Base-by-base conservation (phyloP, 2,797 vertebrate species). In the Sylvia borin region DNA sequence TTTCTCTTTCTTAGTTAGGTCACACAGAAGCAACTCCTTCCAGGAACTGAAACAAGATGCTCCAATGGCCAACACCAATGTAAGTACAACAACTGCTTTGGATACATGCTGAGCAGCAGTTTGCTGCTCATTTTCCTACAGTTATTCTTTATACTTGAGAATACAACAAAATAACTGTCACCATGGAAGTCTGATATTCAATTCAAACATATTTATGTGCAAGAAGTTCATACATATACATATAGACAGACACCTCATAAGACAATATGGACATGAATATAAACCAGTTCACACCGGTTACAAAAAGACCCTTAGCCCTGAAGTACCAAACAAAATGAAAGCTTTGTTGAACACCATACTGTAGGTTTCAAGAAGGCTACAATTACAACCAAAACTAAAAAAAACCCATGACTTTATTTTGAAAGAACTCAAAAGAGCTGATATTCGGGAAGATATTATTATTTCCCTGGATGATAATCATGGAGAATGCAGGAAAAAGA, bases 81-180 rank as follows among this genome's bases (percentile, higher is more conserved):
- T 7, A 75, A 83, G 26, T 20, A 29, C 22, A 71, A 43, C 2
- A 89, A 18, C 54, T 85, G 43, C 72, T 85, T 5, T 83, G n/a
- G 61, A 74, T 31, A 68, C 7, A 14, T 17, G 13, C 22, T 14
- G 38, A 67, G 60, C 61, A 83, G 87, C 55, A 73, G 38, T 77
- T 76, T 40, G 18, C 53, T 60, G 25, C 55, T 47, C 11, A 25
- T 53, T 60, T 67, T 90, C 60, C 53, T 73, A 53, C 18, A 70
- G 66, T 38, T 88, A 38, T 9, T 83, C 8, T 50, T 87, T 84
- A 67, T 81, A 73, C 58, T 83, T 72, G 36, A 71, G 57, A 92
- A 83, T 42, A 58, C 34, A 83, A 54, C 50, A 92, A 70, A 84
- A 21, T 48, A 85, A 66, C 31, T 55, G 48, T 42, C 36, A 72